Base-by-base conservation (phyloP, 2,888 invertebrate genomes). In the Latrodectus elegans region DNA sequence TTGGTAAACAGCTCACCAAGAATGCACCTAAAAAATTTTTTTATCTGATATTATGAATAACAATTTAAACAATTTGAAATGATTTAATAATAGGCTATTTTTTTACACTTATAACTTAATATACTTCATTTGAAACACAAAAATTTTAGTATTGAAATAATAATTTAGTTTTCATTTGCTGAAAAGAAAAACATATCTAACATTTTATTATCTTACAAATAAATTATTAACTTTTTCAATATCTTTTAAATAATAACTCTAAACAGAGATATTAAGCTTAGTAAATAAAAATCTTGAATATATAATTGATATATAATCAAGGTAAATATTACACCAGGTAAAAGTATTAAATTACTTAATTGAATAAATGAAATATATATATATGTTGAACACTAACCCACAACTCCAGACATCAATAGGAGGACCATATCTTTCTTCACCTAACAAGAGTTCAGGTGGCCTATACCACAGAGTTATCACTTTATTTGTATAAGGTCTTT, bases 321-420 rank as follows among this genome's bases (percentile, higher is more conserved):
- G 3, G 4, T 12, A 38, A 15, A 82, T 76, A 73, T 55, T 22
- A n/a, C 17, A 89, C 55, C 76, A 55, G 6, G 17, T 22, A 38
- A 14, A 17, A 12, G 65, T 74, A 72, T 67, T 14, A 55, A 49
- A 49, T 12, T 11, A 78, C 4, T 60, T 67, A 12, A 68, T 10
- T 12, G 12, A 17, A 22, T 17, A 17, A 67, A 67, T 22, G 22
- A 67, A 17, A 6, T 9, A 17, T 11, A n/a, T 11, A 17, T 22
- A 38, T 6, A 6, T 6, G 38, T 6, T 1, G 6, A 38, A 38
- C 4, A 38, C 92, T 88, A 91, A 94, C 91, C 99, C 99, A 93
- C 98, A 98, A 92, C 98, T 99, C 99, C 99, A 99, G 10, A 99
- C 97, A 93, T 99, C 99, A 89, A 99, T 97, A 0, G 98, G 96